Base-by-base conservation (phyloP, 1,140 invertebrate species). In the Adelges cooleyi region DNA sequence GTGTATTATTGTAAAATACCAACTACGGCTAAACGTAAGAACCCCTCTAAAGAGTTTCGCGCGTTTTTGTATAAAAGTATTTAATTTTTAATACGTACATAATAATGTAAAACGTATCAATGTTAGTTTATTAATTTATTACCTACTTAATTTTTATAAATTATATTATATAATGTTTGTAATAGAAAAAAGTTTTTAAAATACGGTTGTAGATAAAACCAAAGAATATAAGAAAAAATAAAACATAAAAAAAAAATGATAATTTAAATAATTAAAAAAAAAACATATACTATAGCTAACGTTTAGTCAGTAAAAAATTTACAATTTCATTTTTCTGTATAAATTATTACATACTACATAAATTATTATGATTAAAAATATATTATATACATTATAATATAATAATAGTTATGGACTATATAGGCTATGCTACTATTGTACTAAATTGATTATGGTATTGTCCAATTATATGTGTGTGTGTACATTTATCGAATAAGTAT, bases 171-270 rank as follows among this genome's bases (percentile, higher is more conserved):
- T n/a, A n/a, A n/a, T n/a, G n/a, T 59, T 59, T 59, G 27, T 59
- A 46, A 59, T 59, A 33, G 5, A 33, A 33, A 33, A n/a, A n/a
- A n/a, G n/a, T n/a, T 33, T 33, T 33, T 33, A 17, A 48, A 20
- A 20, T 48, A 62, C 23, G 56, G 56, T 62, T 62, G 42, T 62
- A 62, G 56, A 62, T 62, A 62, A 62, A 62, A 48, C 56, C 56
- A 62, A 62, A 62, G 56, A 46, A 33, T 33, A 33, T 33, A 6
- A 1, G 40, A 59, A 59, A 59, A 59, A 9, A 17, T 22, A 40
- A 33, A 42, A 54, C 4, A 5, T 6, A 56, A 48, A 49, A 25
- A 56, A 59, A 59, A 59, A 44, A 54, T 13, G 3, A n/a, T 33
- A 11, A 33, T 33, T 11, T 33, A 6, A 33, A 33, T 33, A 11